These are phyloP conservation scores for Brachyhypopomus gauderio DNA, from an alignment of 2,113 vertebrate genomes.

Conservation along the genomic window DNA sequence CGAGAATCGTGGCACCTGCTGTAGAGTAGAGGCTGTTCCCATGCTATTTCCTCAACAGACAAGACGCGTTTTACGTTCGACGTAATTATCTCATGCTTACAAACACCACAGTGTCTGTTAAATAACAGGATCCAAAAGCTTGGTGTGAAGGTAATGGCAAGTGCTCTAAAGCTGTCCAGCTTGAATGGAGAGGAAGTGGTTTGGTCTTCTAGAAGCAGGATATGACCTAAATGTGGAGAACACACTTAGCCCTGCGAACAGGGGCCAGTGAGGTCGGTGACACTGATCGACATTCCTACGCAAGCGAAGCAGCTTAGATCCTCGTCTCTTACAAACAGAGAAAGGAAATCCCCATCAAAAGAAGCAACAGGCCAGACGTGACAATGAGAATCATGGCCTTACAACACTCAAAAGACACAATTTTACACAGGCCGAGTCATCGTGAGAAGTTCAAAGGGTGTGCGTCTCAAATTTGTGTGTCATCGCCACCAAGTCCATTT, in stretches of 20 bases:
- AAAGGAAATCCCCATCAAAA: background rate
- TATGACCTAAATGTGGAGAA: background rate
- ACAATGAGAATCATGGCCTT: background rate
- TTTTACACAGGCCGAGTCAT: background rate
- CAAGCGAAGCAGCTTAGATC: background rate
- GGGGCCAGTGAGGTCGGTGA: background rate
- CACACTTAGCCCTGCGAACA: background rate
- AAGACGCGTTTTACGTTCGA: background rate
- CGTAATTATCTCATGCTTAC: constrained; percentile 19
- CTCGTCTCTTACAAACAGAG: background rate
- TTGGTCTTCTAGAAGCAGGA: constrained; percentile 27
- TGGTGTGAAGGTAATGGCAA: background rate
- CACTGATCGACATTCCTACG: background rate
- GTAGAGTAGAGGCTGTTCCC: background rate
- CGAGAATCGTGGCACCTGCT: constrained; percentile 59
- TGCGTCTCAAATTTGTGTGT: background rate
- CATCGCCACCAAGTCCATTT: background rate
- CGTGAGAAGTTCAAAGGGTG: background rate
- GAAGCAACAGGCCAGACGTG: background rate
- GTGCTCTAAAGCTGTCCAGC: background rate
- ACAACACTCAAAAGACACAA: background rate
- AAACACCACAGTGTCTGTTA: constrained; percentile 15
- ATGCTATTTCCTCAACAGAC: background rate
- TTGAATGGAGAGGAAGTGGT: constrained; percentile 19
- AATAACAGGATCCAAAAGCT: constrained; percentile 2